Conservation (phyloP, 2,113 vertebrate species). For the Passerina amoena region DNA sequence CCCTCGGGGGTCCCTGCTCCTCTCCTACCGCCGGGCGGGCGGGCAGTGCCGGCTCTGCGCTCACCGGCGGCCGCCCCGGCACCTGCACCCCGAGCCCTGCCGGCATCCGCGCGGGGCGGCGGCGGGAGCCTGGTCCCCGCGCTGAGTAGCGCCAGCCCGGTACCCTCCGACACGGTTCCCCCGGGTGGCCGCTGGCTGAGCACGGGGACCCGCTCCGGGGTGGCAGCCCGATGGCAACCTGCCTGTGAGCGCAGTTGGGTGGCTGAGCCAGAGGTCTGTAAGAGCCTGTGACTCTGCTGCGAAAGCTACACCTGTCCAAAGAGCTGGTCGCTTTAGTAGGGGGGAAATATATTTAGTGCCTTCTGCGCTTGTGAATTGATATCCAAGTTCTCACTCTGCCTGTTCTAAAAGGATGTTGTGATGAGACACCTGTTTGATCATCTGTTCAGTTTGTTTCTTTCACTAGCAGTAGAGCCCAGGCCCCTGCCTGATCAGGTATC, state of each 20-base stretch:
- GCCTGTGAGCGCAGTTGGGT: rapidly evolving
- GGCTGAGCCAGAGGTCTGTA: background rate
- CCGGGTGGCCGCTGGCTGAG: background rate
- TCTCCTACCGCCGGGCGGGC: background rate
- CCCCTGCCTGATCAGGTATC: background rate
- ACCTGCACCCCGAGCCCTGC: background rate
- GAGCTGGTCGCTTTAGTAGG: background rate
- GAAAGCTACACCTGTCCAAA: background rate
- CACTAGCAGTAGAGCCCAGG: background rate
- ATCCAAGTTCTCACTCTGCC: background rate
- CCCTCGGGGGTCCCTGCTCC: background rate
- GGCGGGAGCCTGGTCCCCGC: background rate
- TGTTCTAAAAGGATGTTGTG: background rate
- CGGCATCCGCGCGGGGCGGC: background rate
- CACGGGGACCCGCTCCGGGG: rapidly evolving
- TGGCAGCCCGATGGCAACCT: background rate
- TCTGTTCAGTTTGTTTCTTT: background rate
- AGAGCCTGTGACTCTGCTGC: rapidly evolving
- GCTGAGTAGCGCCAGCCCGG: no score
- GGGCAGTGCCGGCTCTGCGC: background rate
- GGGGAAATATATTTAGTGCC: background rate
- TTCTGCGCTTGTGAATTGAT: background rate
- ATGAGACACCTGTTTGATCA: background rate
- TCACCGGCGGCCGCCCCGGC: rapidly evolving
- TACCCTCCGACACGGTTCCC: rapidly evolving